Evolutionary conservation across 2,888 invertebrate genomes (phyloP), one percentile per base, ranked within the genome.

Genomic region (Eupithecia tripunctaria): DNA sequence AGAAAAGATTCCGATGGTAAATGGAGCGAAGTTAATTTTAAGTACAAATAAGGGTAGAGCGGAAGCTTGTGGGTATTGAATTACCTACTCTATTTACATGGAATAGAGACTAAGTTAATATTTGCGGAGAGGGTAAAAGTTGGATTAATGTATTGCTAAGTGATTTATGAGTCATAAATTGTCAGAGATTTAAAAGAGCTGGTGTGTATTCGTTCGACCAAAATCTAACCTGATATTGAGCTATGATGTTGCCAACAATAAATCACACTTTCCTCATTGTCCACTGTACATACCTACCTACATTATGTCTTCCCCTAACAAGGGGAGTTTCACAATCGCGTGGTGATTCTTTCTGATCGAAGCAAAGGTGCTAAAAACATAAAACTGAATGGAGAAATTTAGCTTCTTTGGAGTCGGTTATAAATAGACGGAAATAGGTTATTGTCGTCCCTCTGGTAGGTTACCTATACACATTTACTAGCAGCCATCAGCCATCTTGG

Each of bases 11-110:
- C 60, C 47, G 59, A 41, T 63, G 60, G 70, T 47, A 47, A 73
- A 68, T 74, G 27, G 38, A 70, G 68, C 60, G 27, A 74, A 70
- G 73, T 70, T 68, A 74, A 71, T 70, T 68, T 74, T 74, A 29
- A 68, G 27, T 64, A 65, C 43, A 68, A 70, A 69, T 72, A 69
- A 38, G 36, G 25, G 25, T 51, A 71, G 73, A 29, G 15, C 36
- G 65, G 63, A 65, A 74, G 68, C 62, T 67, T 27, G 21, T n/a
- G 43, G 15, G 59, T 14, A 38, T 51, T 38, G n/a, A 27, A 2
- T 60, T 66, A 43, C 18, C 25, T 47, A 27, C 60, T 60, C 29
- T 60, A 29, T 60, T 60, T 29, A 29, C 56, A 56, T 12, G 25
- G 25, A 14, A 25, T 4, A 56, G 56, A 56, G 56, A 56, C 56